Evolutionary conservation across 2,797 vertebrate species (phyloP).

Genomic region (Selene dorsalis): DNA sequence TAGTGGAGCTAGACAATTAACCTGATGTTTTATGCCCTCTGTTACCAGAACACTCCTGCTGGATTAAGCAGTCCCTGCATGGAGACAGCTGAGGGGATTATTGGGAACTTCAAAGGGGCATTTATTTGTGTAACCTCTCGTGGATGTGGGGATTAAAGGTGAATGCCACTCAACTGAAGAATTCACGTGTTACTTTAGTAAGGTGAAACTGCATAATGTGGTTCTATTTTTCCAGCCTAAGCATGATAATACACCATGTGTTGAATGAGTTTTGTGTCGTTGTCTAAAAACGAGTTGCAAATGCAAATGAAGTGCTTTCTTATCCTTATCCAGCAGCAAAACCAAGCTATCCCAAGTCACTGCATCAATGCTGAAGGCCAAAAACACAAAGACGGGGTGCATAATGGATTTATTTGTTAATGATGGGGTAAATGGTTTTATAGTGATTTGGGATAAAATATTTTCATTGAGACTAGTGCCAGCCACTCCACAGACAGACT

Average conservation of each 20-base stretch:
- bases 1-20: constrained; percentile 84
- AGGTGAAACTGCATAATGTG: constrained; percentile 59
- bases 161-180: constrained; percentile 61
- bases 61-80: constrained; percentile 76
- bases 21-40: constrained; percentile 78
- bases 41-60: constrained; percentile 69
- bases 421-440: background rate
- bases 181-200: constrained; percentile 65
- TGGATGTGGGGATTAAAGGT: constrained; percentile 64
- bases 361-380: background rate
- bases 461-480: background rate
- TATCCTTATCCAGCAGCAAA: background rate
- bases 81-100: constrained; percentile 76
- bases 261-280: constrained; percentile 28
- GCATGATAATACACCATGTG: constrained; percentile 26
- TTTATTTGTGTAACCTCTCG: constrained; percentile 77
- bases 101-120: constrained; percentile 74
- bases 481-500: background rate
- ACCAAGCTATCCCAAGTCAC: background rate
- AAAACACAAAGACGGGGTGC: background rate
- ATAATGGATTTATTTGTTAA: background rate
- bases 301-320: background rate
- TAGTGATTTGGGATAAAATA: background rate
- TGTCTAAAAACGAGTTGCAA: constrained; percentile 16
- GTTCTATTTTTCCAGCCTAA: constrained; percentile 43